Evolutionary conservation across 2,113 vertebrate genomes (phyloP).

Genomic region (Cichladusa arquata): DNA sequence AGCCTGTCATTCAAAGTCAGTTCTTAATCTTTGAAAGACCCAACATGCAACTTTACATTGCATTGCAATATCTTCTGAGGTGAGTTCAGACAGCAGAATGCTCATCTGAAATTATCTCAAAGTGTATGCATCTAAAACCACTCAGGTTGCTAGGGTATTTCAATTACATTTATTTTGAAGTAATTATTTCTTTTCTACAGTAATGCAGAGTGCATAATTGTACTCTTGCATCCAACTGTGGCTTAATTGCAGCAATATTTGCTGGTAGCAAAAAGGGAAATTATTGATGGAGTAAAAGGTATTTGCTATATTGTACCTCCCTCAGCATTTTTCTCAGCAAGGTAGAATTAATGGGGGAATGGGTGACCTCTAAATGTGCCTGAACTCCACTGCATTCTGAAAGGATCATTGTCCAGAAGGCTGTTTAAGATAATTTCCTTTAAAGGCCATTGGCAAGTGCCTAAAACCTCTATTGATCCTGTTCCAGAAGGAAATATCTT

Average conservation of each 20-base stretch:
- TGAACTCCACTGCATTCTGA: background rate
- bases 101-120: background rate
- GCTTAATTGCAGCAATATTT: conserved; percentile 49
- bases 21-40: conserved; percentile 29
- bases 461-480: conserved; percentile 17
- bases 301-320: conserved; percentile 1
- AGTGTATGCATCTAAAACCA: background rate
- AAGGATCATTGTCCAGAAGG: conserved; percentile 28
- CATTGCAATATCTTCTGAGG: background rate
- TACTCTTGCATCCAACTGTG: conserved; percentile 37
- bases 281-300: conserved; percentile 23
- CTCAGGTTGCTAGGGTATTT: background rate
- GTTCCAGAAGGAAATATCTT: conserved; percentile 3
- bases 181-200: conserved; percentile 45
- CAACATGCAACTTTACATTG: background rate
- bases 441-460: conserved; percentile 11
- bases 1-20: conserved; percentile 7
- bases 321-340: conserved; percentile 54
- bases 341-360: conserved; percentile 20
- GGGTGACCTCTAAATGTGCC: conserved; percentile 35
- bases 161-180: conserved; percentile 29
- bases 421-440: conserved; percentile 42
- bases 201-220: conserved; percentile 8
- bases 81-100: background rate
- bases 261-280: conserved; percentile 23